Conservation (phyloP, 2,888 invertebrate genomes). For the Netelia fuscicornis region DNA sequence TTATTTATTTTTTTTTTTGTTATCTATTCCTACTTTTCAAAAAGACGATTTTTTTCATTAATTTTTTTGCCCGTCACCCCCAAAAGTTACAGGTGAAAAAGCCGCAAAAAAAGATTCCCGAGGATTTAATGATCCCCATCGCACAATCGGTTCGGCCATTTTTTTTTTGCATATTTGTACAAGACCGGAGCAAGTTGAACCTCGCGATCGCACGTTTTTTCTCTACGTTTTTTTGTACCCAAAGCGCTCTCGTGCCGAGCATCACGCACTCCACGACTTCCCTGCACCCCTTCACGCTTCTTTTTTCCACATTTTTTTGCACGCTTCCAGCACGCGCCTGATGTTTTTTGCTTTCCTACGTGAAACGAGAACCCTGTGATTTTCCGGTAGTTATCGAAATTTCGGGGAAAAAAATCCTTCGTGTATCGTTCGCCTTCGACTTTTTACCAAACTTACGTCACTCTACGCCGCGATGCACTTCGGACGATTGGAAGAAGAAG, state of each 20-base stretch:
- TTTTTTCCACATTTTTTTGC: slow-evolving; percentile 52
- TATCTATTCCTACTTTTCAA: not conserved
- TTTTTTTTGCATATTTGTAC: slow-evolving; percentile 52
- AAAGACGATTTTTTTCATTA: not conserved
- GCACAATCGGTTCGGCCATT: slow-evolving; percentile 22
- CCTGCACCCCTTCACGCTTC: slow-evolving; percentile 56
- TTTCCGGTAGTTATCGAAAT: slow-evolving; percentile 62
- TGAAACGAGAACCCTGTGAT: slow-evolving; percentile 54
- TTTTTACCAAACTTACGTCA: not conserved
- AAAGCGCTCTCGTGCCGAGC: slow-evolving; percentile 48
- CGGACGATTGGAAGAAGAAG: slow-evolving; percentile 17
- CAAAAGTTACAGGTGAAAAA: slow-evolving; percentile 54
- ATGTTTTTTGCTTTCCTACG: slow-evolving; percentile 11
- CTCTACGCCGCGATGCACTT: not conserved
- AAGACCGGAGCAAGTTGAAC: slow-evolving; percentile 39
- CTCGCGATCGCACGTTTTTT: slow-evolving; percentile 27
- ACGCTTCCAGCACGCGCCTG: slow-evolving; percentile 58
- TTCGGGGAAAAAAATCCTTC: slow-evolving; percentile 46
- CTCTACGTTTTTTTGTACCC: not conserved
- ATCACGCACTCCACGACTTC: slow-evolving; percentile 46
- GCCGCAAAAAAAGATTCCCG: slow-evolving; percentile 35
- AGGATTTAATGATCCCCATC: slow-evolving; percentile 54
- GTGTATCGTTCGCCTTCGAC: slow-evolving; percentile 1
- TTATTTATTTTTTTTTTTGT: not conserved
- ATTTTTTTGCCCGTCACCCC: not conserved